Conservation (phyloP, 1,140 invertebrate species). For the Aphidius ervi region DNA sequence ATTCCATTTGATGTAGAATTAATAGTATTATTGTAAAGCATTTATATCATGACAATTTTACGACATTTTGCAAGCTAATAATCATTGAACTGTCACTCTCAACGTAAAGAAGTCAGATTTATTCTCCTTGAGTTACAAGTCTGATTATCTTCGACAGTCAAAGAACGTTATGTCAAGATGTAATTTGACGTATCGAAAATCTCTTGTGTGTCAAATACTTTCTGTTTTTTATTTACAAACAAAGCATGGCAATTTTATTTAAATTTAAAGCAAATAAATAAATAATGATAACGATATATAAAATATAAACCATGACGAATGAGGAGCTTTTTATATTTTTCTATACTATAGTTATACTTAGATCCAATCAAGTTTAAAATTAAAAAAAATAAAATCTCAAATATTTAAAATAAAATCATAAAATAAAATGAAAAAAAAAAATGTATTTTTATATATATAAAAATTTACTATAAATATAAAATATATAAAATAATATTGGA, state of each 20-base stretch:
- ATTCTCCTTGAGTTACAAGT: constrained; percentile 29
- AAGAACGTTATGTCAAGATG: constrained; percentile 21
- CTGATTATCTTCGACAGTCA: constrained; percentile 29
- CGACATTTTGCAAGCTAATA: not conserved
- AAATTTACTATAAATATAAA: not conserved
- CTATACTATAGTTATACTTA: too few species aligned
- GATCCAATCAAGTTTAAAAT: not conserved
- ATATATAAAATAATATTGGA: not conserved
- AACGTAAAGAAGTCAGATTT: constrained; percentile 17
- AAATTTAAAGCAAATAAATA: not conserved
- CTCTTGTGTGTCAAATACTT: not conserved
- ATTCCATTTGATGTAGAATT: too few species aligned
- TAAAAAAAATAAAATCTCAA: too few species aligned
- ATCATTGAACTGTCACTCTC: not conserved
- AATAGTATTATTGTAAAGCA: too few species aligned
- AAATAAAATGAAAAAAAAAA: constrained; percentile 5
- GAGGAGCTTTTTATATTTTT: too few species aligned
- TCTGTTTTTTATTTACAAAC: too few species aligned
- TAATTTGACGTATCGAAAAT: constrained; percentile 23
- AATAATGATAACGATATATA: too few species aligned
- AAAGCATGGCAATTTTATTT: too few species aligned
- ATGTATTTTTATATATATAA: not conserved
- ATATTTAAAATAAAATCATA: too few species aligned
- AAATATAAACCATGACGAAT: not conserved
- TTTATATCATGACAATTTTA: too few species aligned